Evolutionary conservation across 1,140 invertebrate species (phyloP).

Genomic region (Leptestheria dahalacensis): DNA sequence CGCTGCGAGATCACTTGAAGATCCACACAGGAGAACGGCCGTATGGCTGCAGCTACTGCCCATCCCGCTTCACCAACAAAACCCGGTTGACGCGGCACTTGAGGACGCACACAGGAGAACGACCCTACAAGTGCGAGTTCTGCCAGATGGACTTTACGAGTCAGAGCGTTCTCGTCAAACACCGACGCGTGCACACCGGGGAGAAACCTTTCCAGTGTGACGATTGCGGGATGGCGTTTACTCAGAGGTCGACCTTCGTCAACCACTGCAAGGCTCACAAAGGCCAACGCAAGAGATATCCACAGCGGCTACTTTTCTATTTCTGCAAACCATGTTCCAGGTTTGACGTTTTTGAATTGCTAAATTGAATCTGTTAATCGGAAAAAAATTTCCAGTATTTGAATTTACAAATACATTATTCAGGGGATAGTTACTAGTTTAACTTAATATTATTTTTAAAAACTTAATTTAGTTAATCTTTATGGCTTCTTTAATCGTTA

Average conservation of each 20-base stretch:
- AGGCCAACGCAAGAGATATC: constrained; percentile 19
- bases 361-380: too few species aligned
- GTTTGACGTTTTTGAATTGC: background rate
- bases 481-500: too few species aligned
- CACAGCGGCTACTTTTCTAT: constrained; percentile 7
- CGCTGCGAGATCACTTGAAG: constrained; percentile 66
- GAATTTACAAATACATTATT: too few species aligned
- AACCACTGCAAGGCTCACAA: constrained; percentile 28
- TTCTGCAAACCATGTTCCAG: constrained; percentile 5
- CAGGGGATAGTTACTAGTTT: too few species aligned
- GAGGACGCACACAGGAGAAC: constrained; percentile 39
- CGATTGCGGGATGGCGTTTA: constrained; percentile 27
- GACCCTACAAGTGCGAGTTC: constrained; percentile 38
- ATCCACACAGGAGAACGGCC: constrained; percentile 58
- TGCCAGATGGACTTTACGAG: constrained; percentile 35
- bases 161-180: constrained; percentile 32
- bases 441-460: too few species aligned
- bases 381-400: too few species aligned
- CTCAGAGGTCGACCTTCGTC: constrained; percentile 19
- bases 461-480: too few species aligned
- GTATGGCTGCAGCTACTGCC: background rate
- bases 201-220: constrained; percentile 38
- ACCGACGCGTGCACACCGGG: constrained; percentile 37
- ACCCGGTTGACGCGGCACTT: constrained; percentile 38
- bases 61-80: constrained; percentile 7